Evolutionary conservation across 2,888 invertebrate genomes (phyloP), one percentile per base, ranked within the genome.

Genomic region (Meteorus cinctellus): DNA sequence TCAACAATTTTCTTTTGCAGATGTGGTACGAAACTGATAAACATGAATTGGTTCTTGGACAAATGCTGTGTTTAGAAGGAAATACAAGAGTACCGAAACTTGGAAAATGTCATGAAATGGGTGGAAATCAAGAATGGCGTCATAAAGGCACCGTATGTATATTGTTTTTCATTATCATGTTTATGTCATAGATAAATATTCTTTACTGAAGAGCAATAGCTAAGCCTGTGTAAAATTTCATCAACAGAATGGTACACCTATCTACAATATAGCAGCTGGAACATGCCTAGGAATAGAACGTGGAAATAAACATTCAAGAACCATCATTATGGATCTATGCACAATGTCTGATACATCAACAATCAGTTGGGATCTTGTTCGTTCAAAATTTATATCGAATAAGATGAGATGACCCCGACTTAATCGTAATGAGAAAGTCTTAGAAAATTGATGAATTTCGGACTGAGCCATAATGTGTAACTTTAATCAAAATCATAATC

Each of bases 61-160:
- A 96, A 80, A 91, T 96, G 45, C 90, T 98, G 14, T 98, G 98
- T 86, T 89, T 99, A 82, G 97, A 98, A 90, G 94, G 95, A 0
- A 90, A 91, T 14, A 91, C 91, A 74, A 89, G 91, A 67, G 91
- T 91, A 67, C 96, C 97, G 0, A 91, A 93, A 74, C 91, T 98
- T 12, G 94, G 95, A 82, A 98, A 98, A 90, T 98, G 98, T 86
- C 98, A 98, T 85, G 97, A 96, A 88, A 94, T 96, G 91, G 95
- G 96, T 14, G 96, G 96, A 0, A 93, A 95, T 81, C 98, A 98
- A 90, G 96, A 97, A 85, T 99, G 98, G 98, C 94, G 94, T 72
- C 95, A 96, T 86, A 94, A 94, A 79, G 93, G 93, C 78, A 90
- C 93, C 83, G 96, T 96, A 90, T 89, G 86, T 86, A 73, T 69